Percentiles rank a stretch among this genome's conserved stretches.
These are phyloP conservation scores for Calidris pugnax DNA, from an alignment of 2,113 vertebrate genomes.

Conservation along the genomic window DNA sequence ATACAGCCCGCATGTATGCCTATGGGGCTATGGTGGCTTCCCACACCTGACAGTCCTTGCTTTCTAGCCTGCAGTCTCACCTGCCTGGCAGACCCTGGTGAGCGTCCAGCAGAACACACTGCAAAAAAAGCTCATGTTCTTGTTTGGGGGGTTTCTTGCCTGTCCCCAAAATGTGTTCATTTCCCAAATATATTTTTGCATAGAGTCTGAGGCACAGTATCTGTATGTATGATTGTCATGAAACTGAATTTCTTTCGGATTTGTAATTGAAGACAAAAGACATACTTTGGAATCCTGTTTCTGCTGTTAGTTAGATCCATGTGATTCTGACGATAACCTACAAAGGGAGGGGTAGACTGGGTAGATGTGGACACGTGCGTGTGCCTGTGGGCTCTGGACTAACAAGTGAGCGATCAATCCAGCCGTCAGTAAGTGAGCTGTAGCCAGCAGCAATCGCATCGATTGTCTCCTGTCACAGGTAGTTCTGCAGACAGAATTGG, in stretches of 20 bases:
- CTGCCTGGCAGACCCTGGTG: neutral
- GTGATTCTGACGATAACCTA: neutral
- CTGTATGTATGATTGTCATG: neutral
- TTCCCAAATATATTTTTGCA: neutral
- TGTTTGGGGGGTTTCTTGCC: neutral
- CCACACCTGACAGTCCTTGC: neutral
- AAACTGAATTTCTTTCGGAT: neutral
- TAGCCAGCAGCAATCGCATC: constrained; percentile 1
- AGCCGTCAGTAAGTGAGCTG: neutral
- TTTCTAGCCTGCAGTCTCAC: neutral
- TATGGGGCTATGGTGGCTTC: neutral
- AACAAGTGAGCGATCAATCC: constrained; percentile 29
- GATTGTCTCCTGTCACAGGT: neutral
- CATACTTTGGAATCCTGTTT: neutral
- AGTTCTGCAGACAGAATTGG: neutral
- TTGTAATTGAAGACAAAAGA: neutral
- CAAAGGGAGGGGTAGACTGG: neutral
- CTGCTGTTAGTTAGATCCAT: neutral
- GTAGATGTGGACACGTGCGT: neutral
- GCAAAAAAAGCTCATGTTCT: neutral
- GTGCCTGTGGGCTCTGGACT: neutral
- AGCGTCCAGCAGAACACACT: neutral
- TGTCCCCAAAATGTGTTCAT: neutral
- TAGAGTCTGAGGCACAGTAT: neutral
- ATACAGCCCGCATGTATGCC: rapidly evolving